phyloP scores from a whole-genome alignment of 2,797 vertebrate species.

The Hoplostethus mediterraneus region DNA sequence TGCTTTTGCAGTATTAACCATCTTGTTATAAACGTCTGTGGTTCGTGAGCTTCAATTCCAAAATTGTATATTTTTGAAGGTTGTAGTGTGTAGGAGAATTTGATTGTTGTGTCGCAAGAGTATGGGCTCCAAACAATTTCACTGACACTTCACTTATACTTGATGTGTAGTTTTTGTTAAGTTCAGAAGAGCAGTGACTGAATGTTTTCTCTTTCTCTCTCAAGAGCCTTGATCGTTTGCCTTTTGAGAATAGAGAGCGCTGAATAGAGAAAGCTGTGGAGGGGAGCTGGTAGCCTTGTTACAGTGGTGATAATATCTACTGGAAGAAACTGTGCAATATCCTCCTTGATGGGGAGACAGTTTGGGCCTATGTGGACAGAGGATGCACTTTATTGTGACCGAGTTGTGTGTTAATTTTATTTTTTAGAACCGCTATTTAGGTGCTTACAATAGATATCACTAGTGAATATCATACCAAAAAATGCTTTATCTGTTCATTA shows the following conservation, averaged over 20 bases:
- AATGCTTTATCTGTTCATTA: constrained; percentile 44
- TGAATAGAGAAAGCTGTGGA: constrained; percentile 17
- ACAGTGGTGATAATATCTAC: constrained; percentile 7
- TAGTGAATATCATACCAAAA: constrained; percentile 73
- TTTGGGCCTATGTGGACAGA: constrained; percentile 47
- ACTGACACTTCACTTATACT: constrained; percentile 52
- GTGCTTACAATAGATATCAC: constrained; percentile 69
- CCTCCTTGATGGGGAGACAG: constrained; percentile 11
- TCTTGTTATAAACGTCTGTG: constrained; percentile 63
- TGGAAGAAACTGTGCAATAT: constrained; percentile 66
- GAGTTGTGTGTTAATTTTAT: constrained; percentile 21
- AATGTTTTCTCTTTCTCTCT: constrained; percentile 44
- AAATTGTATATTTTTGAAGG: constrained; percentile 56
- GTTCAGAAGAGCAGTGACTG: constrained; percentile 32
- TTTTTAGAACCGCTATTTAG: constrained; percentile 52
- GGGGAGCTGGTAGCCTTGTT: constrained; percentile 53
- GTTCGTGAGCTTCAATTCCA: constrained; percentile 56
- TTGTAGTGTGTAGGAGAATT: constrained; percentile 45
- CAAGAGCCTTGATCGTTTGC: constrained; percentile 39
- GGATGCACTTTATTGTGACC: constrained; percentile 77
- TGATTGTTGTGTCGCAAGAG: constrained; percentile 41
- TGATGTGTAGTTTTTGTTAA: constrained; percentile 49
- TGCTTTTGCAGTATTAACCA: constrained; percentile 44
- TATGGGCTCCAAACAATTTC: constrained; percentile 34
- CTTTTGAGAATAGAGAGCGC: constrained; percentile 40